Evolutionary conservation across 1,140 invertebrate species (phyloP), one percentile per base, ranked within the genome.

Genomic region (Charaxes varanes): DNA sequence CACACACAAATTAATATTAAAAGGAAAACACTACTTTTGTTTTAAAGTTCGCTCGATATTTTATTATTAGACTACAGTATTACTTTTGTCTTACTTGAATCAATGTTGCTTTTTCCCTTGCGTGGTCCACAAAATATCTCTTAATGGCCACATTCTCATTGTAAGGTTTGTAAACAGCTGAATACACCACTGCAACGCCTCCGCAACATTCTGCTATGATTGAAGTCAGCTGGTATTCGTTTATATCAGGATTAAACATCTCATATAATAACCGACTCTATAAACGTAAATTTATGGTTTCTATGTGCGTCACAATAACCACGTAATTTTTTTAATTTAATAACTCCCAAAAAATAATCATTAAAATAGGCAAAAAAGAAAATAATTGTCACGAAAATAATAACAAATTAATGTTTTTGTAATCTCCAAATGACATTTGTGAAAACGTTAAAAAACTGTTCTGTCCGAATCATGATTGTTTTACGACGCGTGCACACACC

Each of bases 41-140:
- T n/a, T n/a, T n/a, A n/a, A 22, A 7, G 3, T 22, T 22, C 8
- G 6, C 21, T 22, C 21, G 8, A 7, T 22, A 8, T 22, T 22
- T 24, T 24, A 24, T 7, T 7, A 24, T 24, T 31, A 23, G 13
- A 15, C 12, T 23, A 23, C 26, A 31, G 5, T 22, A 41, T 21
- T 19, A 49, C 15, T 28, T 21, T 13, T 18, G 4, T 8, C 24
- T 51, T 78, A 90, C 90, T 76, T 92, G 89, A 42, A 94, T 86
- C 41, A 90, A 85, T 62, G 86, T 86, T 11, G 89, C 81, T 52
- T 89, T 91, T 59, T 89, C 88, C 71, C 86, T 88, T 13, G 86
- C 86, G 59, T 88, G 88, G 51, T 94, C 93, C 58, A 94, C 82
- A 59, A 92, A 88, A 67, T 91, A 91, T 57, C 90, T 89, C 67